Base-by-base conservation (phyloP, 92 coral and sea anemone species). In the Parazoanthus swiftii region DNA sequence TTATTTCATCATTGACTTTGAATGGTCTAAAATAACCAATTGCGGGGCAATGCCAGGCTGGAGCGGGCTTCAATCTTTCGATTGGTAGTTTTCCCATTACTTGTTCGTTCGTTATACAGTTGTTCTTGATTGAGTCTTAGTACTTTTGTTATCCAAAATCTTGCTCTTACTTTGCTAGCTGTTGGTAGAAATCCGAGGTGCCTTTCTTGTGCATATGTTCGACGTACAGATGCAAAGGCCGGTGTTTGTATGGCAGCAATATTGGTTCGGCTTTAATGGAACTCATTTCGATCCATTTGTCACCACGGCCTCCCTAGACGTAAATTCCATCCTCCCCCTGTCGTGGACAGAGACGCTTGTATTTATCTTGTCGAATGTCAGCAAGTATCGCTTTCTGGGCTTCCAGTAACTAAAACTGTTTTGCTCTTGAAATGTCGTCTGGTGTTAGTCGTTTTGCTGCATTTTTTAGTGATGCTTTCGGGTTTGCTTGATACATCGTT, bases 271-370 rank as follows among this genome's bases (percentile, higher is more conserved):
- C 21, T 74, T 86, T 85, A 65, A 89, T 82, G 85, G 89, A 89
- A 85, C 92, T 93, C 90, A 89, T 85, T 80, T 91, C 92, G 18
- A 89, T 66, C 92, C 92, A 86, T 74, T 76, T 86, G 75, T 89
- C 86, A 11, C 79, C 93, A 63, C 94, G 88, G 77, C 90, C 91
- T 35, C 96, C 91, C 20, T 92, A 89, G 33, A 93, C 89, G 38
- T 88, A 68, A 59, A 90, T 79, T 16, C 91, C 92, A 21, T 94
- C 89, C 35, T 83, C 88, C 21, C 91, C 86, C 35, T 29, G 85
- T 67, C 88, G 54, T 50, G 94, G 91, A 86, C 94, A 92, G 63
- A 94, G 91, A 2, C 94, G 86, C 79, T 85, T 89, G 73, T 88
- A 94, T 87, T 68, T 76, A 56, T 94, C 96, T 48, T 83, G 79